These are phyloP conservation scores for Chionis minor DNA, from an alignment of 2,113 vertebrate genomes.

Conservation along the genomic window DNA sequence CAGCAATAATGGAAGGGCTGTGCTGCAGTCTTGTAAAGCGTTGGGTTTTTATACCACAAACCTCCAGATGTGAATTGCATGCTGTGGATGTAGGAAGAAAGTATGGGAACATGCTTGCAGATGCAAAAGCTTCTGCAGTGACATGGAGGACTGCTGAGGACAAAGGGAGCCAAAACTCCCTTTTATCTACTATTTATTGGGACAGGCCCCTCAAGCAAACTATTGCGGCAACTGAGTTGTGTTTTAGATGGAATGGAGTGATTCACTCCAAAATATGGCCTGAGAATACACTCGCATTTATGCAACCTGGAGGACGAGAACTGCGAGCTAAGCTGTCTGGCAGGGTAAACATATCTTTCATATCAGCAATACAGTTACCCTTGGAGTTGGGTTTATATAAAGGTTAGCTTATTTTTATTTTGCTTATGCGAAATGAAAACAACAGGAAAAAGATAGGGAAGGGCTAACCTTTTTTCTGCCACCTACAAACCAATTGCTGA, in stretches of 20 bases:
- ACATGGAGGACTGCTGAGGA: neutral
- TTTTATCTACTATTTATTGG: neutral
- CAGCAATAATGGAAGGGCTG: neutral
- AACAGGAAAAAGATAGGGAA: neutral
- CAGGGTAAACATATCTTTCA: neutral
- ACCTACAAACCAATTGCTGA: neutral
- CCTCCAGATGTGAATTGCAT: neutral
- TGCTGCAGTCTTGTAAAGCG: neutral
- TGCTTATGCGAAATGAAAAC: neutral
- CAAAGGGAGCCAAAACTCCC: neutral
- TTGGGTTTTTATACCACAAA: neutral
- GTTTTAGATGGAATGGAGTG: neutral
- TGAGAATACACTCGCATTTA: neutral
- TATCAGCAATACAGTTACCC: neutral
- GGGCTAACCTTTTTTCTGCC: neutral
- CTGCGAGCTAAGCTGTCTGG: neutral
- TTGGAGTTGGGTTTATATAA: neutral
- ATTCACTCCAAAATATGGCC: neutral
- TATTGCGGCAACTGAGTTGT: neutral
- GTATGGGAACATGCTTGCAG: neutral
- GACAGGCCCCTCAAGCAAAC: neutral
- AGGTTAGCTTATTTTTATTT: conserved; percentile 27
- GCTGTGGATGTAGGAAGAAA: neutral
- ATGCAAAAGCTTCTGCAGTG: neutral
- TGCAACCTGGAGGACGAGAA: neutral